Evolutionary conservation across 1,140 invertebrate genomes (phyloP), one percentile per base, ranked within the genome.

Genomic region (Drosophila pachea): DNA sequence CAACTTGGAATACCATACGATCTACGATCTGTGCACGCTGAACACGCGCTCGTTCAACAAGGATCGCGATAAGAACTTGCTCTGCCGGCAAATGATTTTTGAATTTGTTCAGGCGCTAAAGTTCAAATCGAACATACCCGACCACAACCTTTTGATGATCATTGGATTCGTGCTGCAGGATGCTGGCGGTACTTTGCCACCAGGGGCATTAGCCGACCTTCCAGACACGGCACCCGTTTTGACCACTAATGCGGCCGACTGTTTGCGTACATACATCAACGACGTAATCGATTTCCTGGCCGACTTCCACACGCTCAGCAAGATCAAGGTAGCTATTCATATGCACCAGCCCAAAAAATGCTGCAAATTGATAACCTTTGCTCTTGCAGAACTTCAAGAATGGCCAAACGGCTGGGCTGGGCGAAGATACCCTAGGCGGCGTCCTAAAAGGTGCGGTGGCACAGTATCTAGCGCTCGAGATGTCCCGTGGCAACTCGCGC

Each of bases 241-340:
- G 55, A 95, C 94, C 68, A 98, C 96, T 0, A 96, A 95, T 82
- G 95, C 96, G 3, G 94, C 96, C 0, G 98, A 99, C 89, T 97
- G 96, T 86, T 94, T 99, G 93, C 92, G 95, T 53, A 95, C 95
- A 66, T 95, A 99, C 88, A 91, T 99, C 6, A 93, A 93, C n/a
- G 98, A 99, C 90, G 94, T 97, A 56, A 91, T 99, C 11, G 98
- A 99, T 54, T 98, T 99, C 88, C 92, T 99, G 67, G 94, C 96
- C 8, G 98, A 99, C 90, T 95, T 99, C 76, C 97, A 99, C 86
- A 97, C 98, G 0, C 92, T 99, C 45, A 97, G 95, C 59, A 99
- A 98, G 92, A 94, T 99, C 31, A 99, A 99, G 93, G 97, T 97
- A 90, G 78, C 65, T 43, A 6, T 8, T n/a, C 6, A 2, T 5